phyloP scores from a whole-genome alignment of 1,140 invertebrate species.

The Colletes latitarsis region DNA sequence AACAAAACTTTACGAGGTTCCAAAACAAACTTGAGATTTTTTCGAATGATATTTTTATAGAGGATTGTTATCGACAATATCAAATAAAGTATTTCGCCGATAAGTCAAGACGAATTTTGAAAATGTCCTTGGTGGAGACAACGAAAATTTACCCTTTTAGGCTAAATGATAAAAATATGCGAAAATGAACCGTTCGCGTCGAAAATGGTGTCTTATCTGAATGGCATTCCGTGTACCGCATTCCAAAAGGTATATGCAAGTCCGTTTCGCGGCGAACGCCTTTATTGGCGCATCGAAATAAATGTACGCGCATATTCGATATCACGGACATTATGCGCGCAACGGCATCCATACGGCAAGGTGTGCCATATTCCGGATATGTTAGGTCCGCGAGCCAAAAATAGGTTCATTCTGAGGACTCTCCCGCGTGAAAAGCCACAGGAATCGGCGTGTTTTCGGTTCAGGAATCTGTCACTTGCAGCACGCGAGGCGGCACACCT shows the following conservation, averaged over 20 bases:
- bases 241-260: constrained; percentile 3
- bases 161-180: not conserved
- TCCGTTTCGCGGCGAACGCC: constrained; percentile 13
- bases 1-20: no score
- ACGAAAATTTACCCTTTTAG: not conserved
- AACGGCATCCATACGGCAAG: not conserved
- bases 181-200: not conserved
- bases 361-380: not conserved
- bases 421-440: not conserved
- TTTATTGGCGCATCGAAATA: constrained; percentile 26
- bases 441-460: constrained; percentile 7
- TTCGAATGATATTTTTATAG: no score
- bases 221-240: constrained; percentile 16
- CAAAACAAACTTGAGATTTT: no score
- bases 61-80: no score
- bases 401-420: not conserved
- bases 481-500: constrained; percentile 41
- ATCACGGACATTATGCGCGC: not conserved
- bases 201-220: constrained; percentile 16
- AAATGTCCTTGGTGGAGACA: not conserved
- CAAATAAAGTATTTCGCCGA: no score
- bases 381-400: constrained; percentile 4
- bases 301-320: not conserved
- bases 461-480: constrained; percentile 32
- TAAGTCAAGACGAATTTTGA: not conserved